Evolutionary conservation across 2,888 invertebrate species (phyloP), one percentile per base, ranked within the genome.

Genomic region (Trimorus sp.): DNA sequence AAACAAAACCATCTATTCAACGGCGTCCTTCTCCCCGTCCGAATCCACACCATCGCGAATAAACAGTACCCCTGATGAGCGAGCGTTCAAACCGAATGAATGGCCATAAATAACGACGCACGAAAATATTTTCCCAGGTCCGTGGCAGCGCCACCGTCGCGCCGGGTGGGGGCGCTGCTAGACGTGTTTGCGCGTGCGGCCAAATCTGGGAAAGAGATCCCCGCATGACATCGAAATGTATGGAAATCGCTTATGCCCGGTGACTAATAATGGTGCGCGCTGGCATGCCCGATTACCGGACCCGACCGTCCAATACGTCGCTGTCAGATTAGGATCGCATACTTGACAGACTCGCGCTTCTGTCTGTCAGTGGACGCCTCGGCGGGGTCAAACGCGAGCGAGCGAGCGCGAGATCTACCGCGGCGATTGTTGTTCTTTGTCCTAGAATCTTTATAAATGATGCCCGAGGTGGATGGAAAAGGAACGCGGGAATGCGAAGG

Each of bases 341-440:
- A 87, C 89, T 91, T 90, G 91, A 91, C 90, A 90, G 90, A 87
- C 90, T 90, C 90, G 90, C 90, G 91, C 91, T 91, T 91, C 91
- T 90, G 91, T 91, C 90, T 87, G 91, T 90, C 87, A 87, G 87
- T 86, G 86, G 40, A 84, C 85, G 85, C 84, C 82, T 85, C 85
- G 84, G 26, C 84, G 86, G 85, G 88, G 88, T 88, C 88, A 89
- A 49, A 87, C 85, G 40, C 40, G 40, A 8, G 40, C 40, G 40
- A 84, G 75, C 84, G 82, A 84, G 84, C 84, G 84, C 73, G 84
- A 89, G 88, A 89, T 89, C 85, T 88, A 86, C 88, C 86, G 84
- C 85, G 84, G 74, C 85, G 87, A 87, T 87, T 87, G 86, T 85
- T 86, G 81, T 84, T 88, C 89, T 89, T 88, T 87, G 86, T 90